Conservation (phyloP, 2,888 invertebrate species). For the Leucozona laternaria region DNA sequence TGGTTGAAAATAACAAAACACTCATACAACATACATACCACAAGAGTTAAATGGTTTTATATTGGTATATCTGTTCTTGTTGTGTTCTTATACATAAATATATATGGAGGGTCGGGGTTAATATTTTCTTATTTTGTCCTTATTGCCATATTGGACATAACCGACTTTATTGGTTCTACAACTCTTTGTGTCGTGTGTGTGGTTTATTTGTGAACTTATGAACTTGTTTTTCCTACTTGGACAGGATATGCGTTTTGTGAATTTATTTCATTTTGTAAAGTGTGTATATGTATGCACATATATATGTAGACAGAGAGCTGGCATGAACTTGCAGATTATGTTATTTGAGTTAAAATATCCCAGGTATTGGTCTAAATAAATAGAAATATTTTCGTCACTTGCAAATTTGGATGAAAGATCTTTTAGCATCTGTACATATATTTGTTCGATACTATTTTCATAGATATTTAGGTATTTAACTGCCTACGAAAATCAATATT, state of each 20-base stretch:
- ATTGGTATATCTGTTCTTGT: background rate
- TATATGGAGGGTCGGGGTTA: conserved; percentile 52
- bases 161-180: conserved; percentile 71
- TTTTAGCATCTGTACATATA: background rate
- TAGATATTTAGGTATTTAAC: too few relatives aligned
- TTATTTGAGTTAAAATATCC: background rate
- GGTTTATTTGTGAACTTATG: conserved; percentile 71
- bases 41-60: conserved; percentile 3
- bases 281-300: too few relatives aligned
- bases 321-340: background rate
- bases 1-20: conserved; percentile 64
- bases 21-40: conserved; percentile 43
- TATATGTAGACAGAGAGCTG: background rate
- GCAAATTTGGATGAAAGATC: background rate
- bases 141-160: conserved; percentile 67
- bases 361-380: background rate
- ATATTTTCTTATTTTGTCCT: conserved; percentile 72
- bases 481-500: too few relatives aligned
- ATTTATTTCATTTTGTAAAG: conserved; percentile 1
- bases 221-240: conserved; percentile 36
- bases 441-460: background rate
- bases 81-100: background rate
- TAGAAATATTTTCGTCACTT: background rate
- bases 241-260: conserved; percentile 11
- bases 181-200: conserved; percentile 56